Evolutionary conservation across 2,797 vertebrate genomes (phyloP), one percentile per base, ranked within the genome.

Genomic region (Cyclura pinguis): DNA sequence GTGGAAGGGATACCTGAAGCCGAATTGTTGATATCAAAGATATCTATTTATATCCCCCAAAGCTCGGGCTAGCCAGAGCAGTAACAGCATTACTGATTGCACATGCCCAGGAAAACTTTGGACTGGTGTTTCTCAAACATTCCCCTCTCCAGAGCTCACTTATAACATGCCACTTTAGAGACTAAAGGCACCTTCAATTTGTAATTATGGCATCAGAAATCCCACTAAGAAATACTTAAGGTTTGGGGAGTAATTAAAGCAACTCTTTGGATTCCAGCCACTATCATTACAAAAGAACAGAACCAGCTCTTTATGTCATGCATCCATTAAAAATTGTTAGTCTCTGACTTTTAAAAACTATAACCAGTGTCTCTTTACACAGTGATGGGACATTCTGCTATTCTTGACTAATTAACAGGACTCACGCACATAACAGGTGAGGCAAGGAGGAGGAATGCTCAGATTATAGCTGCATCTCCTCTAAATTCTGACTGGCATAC

Each of bases 241-340:
- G 6, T 27, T 55, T 73, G 59, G 6, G n/a, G 80, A 42, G 38
- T 18, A 74, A 13, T 3, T 59, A 32, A 59, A 85, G 84, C 32
- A 73, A 67, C 32, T 27, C 10, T 73, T 74, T 82, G 67, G 67
- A n/a, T 59, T 42, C 52, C 14, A 3, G 67, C 55, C 69, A 3
- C 16, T 14, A n/a, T 90, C 35, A 12, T 90, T n/a, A 80, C 85
- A 87, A 76, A 9, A 59, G 72, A 89, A 18, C 38, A 0, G 0
- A 88, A 92, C 74, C 55, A 83, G 32, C n/a, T 55, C 1, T 67
- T 87, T 74, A 77, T 88, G 22, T 92, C 77, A 87, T 52, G 82
- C 22, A 64, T 85, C 81, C 4, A 84, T 67, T 82, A 80, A 7
- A 57, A 89, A 62, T 29, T 16, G 83, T 90, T 57, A 52, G 13